Percentiles rank a stretch among this genome's conserved stretches.
Evolutionary conservation across 2,888 invertebrate genomes (phyloP).

Genomic region (Parnassius mnemosyne): DNA sequence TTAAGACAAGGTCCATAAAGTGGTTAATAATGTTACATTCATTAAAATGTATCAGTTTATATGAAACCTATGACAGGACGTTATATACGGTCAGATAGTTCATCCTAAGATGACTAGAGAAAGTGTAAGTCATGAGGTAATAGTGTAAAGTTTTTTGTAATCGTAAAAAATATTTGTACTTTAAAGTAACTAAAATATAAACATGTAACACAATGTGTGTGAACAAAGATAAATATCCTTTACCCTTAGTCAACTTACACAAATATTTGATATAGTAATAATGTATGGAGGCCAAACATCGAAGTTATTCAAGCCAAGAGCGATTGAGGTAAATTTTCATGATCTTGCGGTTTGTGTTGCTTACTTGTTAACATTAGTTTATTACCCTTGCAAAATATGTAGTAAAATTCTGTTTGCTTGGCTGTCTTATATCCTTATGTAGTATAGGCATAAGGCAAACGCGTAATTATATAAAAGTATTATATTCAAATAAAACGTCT

Average conservation of each 20-base stretch:
- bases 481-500: no score
- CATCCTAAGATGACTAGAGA: no score
- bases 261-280: constrained; percentile 45
- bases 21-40: no score
- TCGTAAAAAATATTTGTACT: background rate
- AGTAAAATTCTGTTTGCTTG: background rate
- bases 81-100: no score
- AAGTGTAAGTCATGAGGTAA: no score
- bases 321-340: constrained; percentile 73
- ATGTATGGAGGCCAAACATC: constrained; percentile 72
- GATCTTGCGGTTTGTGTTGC: constrained; percentile 75
- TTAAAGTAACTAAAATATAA: background rate
- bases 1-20: no score
- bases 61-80: no score
- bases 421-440: no score
- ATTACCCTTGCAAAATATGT: constrained; percentile 49
- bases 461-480: no score
- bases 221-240: constrained; percentile 20
- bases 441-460: no score
- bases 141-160: no score
- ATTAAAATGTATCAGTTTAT: no score
- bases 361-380: constrained; percentile 75
- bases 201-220: constrained; percentile 1
- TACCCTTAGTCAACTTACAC: constrained; percentile 16
- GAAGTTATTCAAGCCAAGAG: constrained; percentile 70